These are phyloP conservation scores for Nymphalis polychloros DNA, from an alignment of 2,888 invertebrate species.

Conservation along the genomic window DNA sequence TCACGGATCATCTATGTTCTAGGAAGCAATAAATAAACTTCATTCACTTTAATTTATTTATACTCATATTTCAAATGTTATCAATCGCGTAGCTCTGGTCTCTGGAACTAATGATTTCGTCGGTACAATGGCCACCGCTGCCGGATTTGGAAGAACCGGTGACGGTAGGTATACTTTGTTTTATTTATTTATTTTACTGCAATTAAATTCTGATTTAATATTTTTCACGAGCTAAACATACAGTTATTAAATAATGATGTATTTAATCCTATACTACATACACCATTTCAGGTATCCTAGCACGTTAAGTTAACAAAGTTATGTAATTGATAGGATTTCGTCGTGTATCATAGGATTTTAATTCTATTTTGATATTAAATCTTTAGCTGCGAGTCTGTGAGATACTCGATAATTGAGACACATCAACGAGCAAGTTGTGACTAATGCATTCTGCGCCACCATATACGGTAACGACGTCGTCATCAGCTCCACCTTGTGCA, in stretches of 20 bases:
- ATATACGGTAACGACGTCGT: slow-evolving; percentile 52
- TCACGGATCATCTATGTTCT: no score
- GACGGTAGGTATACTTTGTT: slow-evolving; percentile 40
- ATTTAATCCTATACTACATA: no score
- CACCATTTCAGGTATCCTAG: no score
- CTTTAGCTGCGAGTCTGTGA: slow-evolving; percentile 23
- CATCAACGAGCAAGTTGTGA: slow-evolving; percentile 50
- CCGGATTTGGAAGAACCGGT: slow-evolving; percentile 48
- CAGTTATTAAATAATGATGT: no score
- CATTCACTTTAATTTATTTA: no score
- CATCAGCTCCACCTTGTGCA: slow-evolving; percentile 54
- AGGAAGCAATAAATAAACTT: no score
- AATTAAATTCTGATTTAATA: no score
- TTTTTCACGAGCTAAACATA: not conserved
- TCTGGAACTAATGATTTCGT: slow-evolving; percentile 40
- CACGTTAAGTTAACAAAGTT: no score
- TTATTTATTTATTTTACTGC: no score
- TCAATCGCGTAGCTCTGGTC: slow-evolving; percentile 40
- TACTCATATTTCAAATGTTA: slow-evolving; percentile 11
- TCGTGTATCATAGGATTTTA: no score
- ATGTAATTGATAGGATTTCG: no score
- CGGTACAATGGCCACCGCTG: slow-evolving; percentile 41
- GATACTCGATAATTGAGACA: slow-evolving; percentile 28
- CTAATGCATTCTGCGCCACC: slow-evolving; percentile 56
- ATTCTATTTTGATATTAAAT: not conserved